These are phyloP conservation scores for Linnaemya tessellans DNA, from an alignment of 2,888 invertebrate species.

Conservation along the genomic window DNA sequence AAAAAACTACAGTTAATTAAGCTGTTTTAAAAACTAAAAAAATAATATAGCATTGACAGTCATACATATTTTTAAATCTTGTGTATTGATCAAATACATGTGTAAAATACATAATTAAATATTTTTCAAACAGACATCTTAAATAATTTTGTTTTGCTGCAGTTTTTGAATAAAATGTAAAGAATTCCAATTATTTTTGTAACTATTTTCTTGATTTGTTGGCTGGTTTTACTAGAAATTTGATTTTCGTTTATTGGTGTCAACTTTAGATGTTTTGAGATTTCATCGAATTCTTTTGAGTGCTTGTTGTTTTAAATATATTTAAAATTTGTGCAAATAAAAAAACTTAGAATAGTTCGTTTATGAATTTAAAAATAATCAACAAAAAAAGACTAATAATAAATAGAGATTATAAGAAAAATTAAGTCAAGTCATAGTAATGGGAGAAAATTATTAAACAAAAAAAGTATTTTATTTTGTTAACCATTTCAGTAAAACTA, in stretches of 20 bases:
- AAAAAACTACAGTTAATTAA: constrained; percentile 1
- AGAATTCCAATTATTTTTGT: constrained; percentile 30
- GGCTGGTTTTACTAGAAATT: constrained; percentile 43
- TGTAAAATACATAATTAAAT: background rate
- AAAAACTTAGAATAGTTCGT: constrained; percentile 42
- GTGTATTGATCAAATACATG: background rate
- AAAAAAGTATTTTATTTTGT: constrained; percentile 45
- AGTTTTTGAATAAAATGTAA: constrained; percentile 7
- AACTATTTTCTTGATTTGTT: constrained; percentile 10
- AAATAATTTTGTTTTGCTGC: constrained; percentile 17
- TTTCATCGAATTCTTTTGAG: constrained; percentile 14
- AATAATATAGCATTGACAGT: constrained; percentile 6
- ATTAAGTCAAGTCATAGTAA: constrained; percentile 39
- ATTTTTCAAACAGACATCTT: background rate
- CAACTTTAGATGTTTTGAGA: constrained; percentile 45
- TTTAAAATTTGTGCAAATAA: constrained; percentile 45
- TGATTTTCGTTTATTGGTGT: constrained; percentile 44
- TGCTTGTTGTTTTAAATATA: constrained; percentile 53
- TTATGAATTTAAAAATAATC: constrained; percentile 60
- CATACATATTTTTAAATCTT: constrained; percentile 11
- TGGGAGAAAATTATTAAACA: constrained; percentile 6
- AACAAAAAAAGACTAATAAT: constrained; percentile 55
- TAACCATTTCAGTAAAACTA: constrained; percentile 49
- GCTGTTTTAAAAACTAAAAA: constrained; percentile 6
- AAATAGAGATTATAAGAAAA: constrained; percentile 37